A percentile compares a stretch with the other conserved stretches of the same genome.
These are phyloP conservation scores for Halocynthia roretzi DNA, from an alignment of 23 tunicate species.

Conservation along the genomic window DNA sequence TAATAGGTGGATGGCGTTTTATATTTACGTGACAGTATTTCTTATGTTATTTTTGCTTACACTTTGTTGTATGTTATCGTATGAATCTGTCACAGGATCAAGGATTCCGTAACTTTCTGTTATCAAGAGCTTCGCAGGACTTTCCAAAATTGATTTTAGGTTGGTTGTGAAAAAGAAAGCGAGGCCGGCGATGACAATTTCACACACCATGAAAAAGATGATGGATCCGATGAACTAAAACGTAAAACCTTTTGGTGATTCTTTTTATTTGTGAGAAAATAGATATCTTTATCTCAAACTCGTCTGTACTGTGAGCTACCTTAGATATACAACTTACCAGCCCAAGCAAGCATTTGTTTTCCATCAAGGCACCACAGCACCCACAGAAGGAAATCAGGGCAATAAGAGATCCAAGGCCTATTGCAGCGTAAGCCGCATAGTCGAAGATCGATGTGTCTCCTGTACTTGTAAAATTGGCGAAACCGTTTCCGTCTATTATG, in stretches of 20 bases:
- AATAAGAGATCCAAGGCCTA: background rate
- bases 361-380: background rate
- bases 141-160: background rate
- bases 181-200: background rate
- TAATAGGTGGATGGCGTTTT: background rate
- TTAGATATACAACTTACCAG: background rate
- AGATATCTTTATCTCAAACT: too few species aligned
- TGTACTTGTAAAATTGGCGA: background rate
- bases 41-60: background rate
- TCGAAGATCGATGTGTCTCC: background rate
- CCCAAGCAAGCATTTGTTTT: conserved; percentile 7
- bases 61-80: background rate
- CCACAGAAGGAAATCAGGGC: background rate
- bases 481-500: background rate
- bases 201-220: background rate
- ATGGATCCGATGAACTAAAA: background rate
- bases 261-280: background rate
- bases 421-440: background rate
- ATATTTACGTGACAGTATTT: background rate
- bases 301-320: background rate
- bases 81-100: background rate
- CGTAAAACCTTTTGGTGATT: background rate
- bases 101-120: background rate
- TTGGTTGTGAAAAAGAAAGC: background rate
- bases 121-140: background rate